phyloP scores from a whole-genome alignment of 2,888 invertebrate species.

The Chesias legatella region DNA sequence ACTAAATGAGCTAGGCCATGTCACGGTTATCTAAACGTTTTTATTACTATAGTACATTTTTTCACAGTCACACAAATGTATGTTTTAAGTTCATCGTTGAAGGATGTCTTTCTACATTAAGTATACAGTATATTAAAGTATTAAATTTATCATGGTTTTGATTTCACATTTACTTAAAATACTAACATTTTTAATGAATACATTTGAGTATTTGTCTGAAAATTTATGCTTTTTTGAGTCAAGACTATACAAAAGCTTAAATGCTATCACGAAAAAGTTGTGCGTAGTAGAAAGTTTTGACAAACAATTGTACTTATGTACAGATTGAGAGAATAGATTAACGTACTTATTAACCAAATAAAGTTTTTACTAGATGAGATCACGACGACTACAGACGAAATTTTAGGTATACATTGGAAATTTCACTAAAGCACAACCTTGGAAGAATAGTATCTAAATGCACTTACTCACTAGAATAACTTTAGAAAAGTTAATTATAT shows the following conservation, averaged over 20 bases:
- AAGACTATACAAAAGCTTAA: slow-evolving; percentile 47
- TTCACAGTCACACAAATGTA: slow-evolving; percentile 8
- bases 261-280: slow-evolving; percentile 69
- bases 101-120: slow-evolving; percentile 10
- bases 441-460: slow-evolving; percentile 79
- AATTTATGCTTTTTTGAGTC: slow-evolving; percentile 38
- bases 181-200: slow-evolving; percentile 26
- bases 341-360: slow-evolving; percentile 44
- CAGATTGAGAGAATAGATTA: slow-evolving; percentile 48
- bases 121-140: slow-evolving; percentile 4
- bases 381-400: slow-evolving; percentile 43
- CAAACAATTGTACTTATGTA: slow-evolving; percentile 56
- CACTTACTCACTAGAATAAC: slow-evolving; percentile 71
- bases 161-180: slow-evolving; percentile 21
- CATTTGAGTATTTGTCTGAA: slow-evolving; percentile 37
- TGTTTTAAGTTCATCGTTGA: slow-evolving; percentile 7
- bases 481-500: slow-evolving; percentile 70
- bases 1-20: slow-evolving; percentile 29
- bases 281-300: slow-evolving; percentile 73
- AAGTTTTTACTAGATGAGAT: slow-evolving; percentile 41
- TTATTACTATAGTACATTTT: slow-evolving; percentile 5
- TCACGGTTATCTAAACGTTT: slow-evolving; percentile 6
- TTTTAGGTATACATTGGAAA: slow-evolving; percentile 56
- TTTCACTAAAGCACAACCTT: slow-evolving; percentile 80
- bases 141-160: slow-evolving; percentile 8